Evolutionary conservation across 1,140 invertebrate genomes (phyloP).

Genomic region (Calycopis cecrops): DNA sequence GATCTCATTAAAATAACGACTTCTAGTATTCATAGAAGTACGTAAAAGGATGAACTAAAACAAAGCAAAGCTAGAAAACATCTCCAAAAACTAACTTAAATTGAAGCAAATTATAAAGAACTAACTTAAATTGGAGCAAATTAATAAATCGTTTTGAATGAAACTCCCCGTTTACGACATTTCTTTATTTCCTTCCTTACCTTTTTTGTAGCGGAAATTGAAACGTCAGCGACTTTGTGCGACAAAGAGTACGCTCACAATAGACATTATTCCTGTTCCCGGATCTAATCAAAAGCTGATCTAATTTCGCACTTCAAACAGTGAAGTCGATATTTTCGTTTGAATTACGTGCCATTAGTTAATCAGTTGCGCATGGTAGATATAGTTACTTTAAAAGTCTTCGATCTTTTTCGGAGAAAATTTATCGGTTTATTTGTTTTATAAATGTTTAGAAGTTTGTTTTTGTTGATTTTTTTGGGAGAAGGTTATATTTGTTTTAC

Average conservation of each 20-base stretch:
- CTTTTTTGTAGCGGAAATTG: conserved; percentile 38
- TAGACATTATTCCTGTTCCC: conserved; percentile 30
- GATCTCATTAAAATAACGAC: no score
- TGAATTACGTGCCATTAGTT: conserved; percentile 13
- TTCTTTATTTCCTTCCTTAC: conserved; percentile 29
- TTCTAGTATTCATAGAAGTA: no score
- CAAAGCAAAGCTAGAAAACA: no score
- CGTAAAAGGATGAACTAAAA: no score
- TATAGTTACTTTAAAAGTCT: not conserved
- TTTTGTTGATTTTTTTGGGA: no score
- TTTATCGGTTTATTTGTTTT: no score
- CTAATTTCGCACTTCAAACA: conserved; percentile 28
- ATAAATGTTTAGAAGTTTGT: no score
- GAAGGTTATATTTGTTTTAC: no score
- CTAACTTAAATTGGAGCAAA: conserved; percentile 8
- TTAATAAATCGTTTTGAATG: conserved; percentile 14
- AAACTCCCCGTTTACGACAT: conserved; percentile 18
- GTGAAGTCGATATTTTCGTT: conserved; percentile 18
- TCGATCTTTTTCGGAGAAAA: no score
- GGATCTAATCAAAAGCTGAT: conserved; percentile 37
- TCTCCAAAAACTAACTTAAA: no score
- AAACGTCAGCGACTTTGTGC: conserved; percentile 35
- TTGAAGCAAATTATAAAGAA: no score
- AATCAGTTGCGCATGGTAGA: not conserved
- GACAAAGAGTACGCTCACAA: conserved; percentile 37